Base-by-base conservation (phyloP, 2,888 invertebrate genomes). In the Stenoptilia bipunctidactyla region DNA sequence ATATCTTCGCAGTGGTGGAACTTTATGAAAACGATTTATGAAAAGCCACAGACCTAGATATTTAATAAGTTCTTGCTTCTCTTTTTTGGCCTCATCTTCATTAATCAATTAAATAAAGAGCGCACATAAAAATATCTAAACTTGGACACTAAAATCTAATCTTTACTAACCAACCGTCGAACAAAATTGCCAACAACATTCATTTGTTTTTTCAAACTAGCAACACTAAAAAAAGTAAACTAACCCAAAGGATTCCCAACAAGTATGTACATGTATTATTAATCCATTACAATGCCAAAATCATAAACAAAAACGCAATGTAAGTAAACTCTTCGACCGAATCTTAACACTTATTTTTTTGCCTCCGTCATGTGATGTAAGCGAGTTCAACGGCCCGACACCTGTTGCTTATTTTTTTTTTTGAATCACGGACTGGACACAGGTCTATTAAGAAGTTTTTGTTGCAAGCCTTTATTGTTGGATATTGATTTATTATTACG, bases 361-460 rank as follows among this genome's bases (percentile, higher is more conserved):
- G 57, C 57, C 56, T 59, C 57, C 62, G 60, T 75, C 70, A 74
- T 68, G 70, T 75, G 71, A 74, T 68, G 70, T 71, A 69, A 72
- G 56, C 59, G 52, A 44, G 65, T 53, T 62, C 61, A 45, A 44
- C 47, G 63, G 45, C 55, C 65, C 48, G 38, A 63, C 69, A 71
- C 70, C 72, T 70, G 72, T 66, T 66, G 63, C 61, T 66, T 61
- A 54, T 53, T 52, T 53, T 58, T 59, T 62, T 59, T 56, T 51
- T 38, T 46, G 39, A 53, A 58, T 56, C 55, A 52, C 53, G 45
- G 52, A 52, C 57, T 66, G 63, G 61, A 61, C 63, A 63, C 56
- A 64, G 61, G 58, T 69, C 61, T 67, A 69, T 66, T 64, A 63
- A 65, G 65, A 56, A 9, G 58, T 70, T 72, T 72, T 73, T 71